Conservation (phyloP, 2,797 vertebrate species). For the Hybognathus amarus region DNA sequence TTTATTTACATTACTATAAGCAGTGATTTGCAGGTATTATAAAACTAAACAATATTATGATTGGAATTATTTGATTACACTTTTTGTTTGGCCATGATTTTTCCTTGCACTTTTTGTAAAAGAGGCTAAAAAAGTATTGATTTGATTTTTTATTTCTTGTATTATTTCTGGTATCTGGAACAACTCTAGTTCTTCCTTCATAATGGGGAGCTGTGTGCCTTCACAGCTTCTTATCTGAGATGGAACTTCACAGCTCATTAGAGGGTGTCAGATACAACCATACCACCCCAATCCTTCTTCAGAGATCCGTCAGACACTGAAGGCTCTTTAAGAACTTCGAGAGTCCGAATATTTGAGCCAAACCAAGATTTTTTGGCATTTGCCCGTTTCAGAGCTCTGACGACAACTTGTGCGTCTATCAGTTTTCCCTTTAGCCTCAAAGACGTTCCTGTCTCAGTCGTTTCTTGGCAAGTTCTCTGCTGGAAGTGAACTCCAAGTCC, state of each 20-base stretch:
- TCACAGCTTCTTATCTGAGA: slow-evolving; percentile 77
- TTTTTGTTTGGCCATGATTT: too few species aligned
- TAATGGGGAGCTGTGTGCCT: slow-evolving; percentile 23
- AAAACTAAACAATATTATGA: too few species aligned
- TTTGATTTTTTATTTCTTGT: neutral
- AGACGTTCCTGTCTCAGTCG: slow-evolving; percentile 58
- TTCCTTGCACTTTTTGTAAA: neutral
- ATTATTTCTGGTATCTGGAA: too few species aligned
- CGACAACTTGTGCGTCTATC: slow-evolving; percentile 58
- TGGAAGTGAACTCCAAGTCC: slow-evolving; percentile 38
- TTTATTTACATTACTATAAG: neutral
- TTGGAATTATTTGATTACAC: too few species aligned
- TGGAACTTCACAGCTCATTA: slow-evolving; percentile 77
- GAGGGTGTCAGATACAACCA: slow-evolving; percentile 63
- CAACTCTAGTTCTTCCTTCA: slow-evolving; percentile 63
- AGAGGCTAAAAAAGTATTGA: neutral
- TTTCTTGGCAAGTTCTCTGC: slow-evolving; percentile 54
- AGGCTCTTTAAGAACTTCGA: slow-evolving; percentile 63
- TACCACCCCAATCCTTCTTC: slow-evolving; percentile 24
- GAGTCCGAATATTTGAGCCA: slow-evolving; percentile 59
- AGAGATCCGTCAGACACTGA: slow-evolving; percentile 61
- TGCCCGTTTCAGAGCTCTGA: slow-evolving; percentile 53
- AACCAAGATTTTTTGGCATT: slow-evolving; percentile 58
- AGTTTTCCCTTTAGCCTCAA: slow-evolving; percentile 49
- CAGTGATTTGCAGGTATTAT: neutral